phyloP scores from a whole-genome alignment of 2,888 invertebrate genomes.

The Trichopoda pennipes region DNA sequence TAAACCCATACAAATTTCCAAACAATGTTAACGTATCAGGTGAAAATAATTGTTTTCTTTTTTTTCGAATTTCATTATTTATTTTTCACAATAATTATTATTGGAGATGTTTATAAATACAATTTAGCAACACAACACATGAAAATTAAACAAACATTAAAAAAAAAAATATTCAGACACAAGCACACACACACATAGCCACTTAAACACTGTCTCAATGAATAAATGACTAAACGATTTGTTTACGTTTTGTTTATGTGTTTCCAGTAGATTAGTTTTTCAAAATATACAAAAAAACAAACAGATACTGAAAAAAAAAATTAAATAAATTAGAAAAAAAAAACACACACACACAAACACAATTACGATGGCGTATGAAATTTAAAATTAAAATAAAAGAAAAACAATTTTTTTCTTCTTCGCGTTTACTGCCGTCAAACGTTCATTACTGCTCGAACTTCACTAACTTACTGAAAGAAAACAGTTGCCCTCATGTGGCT shows the following conservation, averaged over 20 bases:
- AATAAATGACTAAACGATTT: slow-evolving; percentile 32
- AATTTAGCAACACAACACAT: slow-evolving; percentile 26
- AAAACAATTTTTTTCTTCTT: not conserved
- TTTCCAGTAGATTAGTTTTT: slow-evolving; percentile 61
- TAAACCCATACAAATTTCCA: slow-evolving; percentile 23
- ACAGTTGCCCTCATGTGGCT: slow-evolving; percentile 33
- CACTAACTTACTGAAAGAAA: slow-evolving; percentile 61
- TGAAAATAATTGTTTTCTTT: slow-evolving; percentile 20
- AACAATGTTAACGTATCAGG: slow-evolving; percentile 33
- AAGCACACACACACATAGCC: too few relatives aligned
- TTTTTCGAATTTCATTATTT: not conserved
- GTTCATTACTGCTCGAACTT: slow-evolving; percentile 62
- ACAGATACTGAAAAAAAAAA: slow-evolving; percentile 20
- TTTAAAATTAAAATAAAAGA: slow-evolving; percentile 6
- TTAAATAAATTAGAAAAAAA: not conserved
- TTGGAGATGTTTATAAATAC: slow-evolving; percentile 50
- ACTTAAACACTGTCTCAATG: slow-evolving; percentile 16
- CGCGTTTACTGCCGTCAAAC: slow-evolving; percentile 25
- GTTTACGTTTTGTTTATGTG: slow-evolving; percentile 54
- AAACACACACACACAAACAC: slow-evolving; percentile 3
- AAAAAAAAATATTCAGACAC: slow-evolving; percentile 4
- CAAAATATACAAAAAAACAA: slow-evolving; percentile 6
- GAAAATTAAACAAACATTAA: slow-evolving; percentile 31
- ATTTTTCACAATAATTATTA: slow-evolving; percentile 32
- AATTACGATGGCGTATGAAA: slow-evolving; percentile 9